Conservation (phyloP, 2,888 invertebrate genomes). For the Flexamia atlantica region DNA sequence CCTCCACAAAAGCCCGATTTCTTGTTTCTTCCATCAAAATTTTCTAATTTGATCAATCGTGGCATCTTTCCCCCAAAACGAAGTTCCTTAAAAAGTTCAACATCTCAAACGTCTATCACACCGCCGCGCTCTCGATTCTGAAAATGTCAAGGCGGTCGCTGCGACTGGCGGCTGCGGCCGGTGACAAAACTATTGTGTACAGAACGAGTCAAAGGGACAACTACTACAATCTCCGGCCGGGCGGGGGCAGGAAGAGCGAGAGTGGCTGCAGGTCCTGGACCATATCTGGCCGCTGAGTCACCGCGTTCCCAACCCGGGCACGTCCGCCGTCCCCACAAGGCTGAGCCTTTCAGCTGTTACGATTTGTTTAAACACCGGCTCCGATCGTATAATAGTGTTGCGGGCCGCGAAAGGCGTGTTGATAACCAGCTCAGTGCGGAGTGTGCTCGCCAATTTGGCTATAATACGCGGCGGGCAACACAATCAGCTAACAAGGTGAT, state of each 20-base stretch:
- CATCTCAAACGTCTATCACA: no score
- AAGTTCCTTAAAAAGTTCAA: no score
- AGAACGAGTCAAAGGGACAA: slow-evolving; percentile 29
- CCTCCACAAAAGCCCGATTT: no score
- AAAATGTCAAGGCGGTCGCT: background rate
- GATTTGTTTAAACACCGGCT: slow-evolving; percentile 38
- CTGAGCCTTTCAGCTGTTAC: slow-evolving; percentile 25
- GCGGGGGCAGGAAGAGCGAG: slow-evolving; percentile 1
- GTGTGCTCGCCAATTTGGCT: slow-evolving; percentile 21
- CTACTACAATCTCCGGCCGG: slow-evolving; percentile 9
- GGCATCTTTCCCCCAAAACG: no score
- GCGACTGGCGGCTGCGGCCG: no score
- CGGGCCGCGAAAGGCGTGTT: background rate
- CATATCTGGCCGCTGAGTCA: slow-evolving; percentile 30
- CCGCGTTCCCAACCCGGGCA: background rate
- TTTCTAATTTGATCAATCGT: no score
- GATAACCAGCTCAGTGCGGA: background rate
- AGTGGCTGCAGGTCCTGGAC: no score
- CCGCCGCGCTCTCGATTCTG: no score
- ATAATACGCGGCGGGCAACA: slow-evolving; percentile 1
- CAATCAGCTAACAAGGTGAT: slow-evolving; percentile 13
- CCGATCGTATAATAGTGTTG: slow-evolving; percentile 3
- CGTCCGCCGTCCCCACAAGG: background rate
- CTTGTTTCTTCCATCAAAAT: no score
- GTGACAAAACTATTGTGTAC: slow-evolving; percentile 27